phyloP scores from a whole-genome alignment of 2,113 vertebrate species.

The Cathartes aura region DNA sequence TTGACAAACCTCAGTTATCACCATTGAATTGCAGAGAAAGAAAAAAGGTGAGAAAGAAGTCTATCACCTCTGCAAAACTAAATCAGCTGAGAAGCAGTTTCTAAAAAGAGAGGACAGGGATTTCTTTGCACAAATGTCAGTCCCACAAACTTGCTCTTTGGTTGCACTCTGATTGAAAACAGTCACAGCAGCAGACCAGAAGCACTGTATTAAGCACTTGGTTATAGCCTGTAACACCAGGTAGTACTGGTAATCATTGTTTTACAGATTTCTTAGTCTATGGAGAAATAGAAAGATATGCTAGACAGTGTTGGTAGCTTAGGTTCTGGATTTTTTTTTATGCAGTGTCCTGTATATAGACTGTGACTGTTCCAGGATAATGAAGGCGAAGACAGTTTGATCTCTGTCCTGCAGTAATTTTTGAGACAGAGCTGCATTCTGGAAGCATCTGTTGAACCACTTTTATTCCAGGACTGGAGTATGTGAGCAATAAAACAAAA shows the following conservation, averaged over 20 bases:
- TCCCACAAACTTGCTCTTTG: background rate
- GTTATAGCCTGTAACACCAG: background rate
- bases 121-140: background rate
- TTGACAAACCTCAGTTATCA: background rate
- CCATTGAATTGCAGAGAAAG: background rate
- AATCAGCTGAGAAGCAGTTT: background rate
- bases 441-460: background rate
- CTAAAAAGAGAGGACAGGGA: background rate
- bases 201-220: background rate
- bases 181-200: background rate
- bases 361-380: background rate
- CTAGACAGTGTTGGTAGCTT: background rate
- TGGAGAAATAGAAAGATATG: background rate
- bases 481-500: background rate
- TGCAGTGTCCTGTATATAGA: background rate
- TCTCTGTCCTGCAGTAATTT: background rate
- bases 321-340: background rate
- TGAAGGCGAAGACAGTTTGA: background rate
- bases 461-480: background rate
- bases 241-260: background rate
- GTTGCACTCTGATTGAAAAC: background rate
- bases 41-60: background rate
- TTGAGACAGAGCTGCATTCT: background rate
- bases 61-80: background rate
- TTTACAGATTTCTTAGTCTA: background rate